phyloP scores from a whole-genome alignment of 1,140 invertebrate genomes.

The Aphidius ervi region DNA sequence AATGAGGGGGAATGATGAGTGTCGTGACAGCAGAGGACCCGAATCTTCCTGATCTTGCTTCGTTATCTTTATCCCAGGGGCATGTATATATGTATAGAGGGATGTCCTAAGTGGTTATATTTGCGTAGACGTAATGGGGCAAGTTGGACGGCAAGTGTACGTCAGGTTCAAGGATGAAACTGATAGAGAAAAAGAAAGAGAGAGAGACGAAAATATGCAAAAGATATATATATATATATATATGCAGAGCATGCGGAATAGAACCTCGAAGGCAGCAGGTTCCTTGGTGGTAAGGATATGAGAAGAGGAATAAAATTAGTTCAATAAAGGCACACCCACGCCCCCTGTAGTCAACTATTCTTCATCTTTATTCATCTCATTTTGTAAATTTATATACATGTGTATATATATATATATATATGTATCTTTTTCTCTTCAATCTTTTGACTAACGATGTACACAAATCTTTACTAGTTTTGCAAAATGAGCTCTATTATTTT shows the following conservation, averaged over 20 bases:
- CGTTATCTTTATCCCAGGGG: conserved; percentile 30
- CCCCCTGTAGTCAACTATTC: conserved; percentile 23
- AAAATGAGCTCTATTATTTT: no score
- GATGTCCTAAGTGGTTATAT: conserved; percentile 41
- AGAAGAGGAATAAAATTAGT: conserved; percentile 42
- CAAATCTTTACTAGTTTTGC: no score
- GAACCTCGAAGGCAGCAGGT: conserved; percentile 2
- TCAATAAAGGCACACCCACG: conserved; percentile 48
- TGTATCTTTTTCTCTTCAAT: no score
- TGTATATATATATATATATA: no score
- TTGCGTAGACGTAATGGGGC: conserved; percentile 44
- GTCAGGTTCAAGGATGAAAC: conserved; percentile 2
- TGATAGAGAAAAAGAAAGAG: conserved; percentile 7
- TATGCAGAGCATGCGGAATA: conserved; percentile 19
- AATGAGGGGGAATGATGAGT: not conserved
- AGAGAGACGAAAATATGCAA: not conserved
- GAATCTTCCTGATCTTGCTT: conserved; percentile 24
- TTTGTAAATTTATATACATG: not conserved
- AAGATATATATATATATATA: conserved; percentile 18
- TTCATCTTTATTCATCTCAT: conserved; percentile 19
- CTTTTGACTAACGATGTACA: no score
- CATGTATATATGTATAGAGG: conserved; percentile 20
- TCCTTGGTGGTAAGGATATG: conserved; percentile 30
- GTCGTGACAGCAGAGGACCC: conserved; percentile 16
- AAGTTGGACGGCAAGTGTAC: conserved; percentile 36